phyloP scores from a whole-genome alignment of 2,888 invertebrate species.

The Drosophila cognata region DNA sequence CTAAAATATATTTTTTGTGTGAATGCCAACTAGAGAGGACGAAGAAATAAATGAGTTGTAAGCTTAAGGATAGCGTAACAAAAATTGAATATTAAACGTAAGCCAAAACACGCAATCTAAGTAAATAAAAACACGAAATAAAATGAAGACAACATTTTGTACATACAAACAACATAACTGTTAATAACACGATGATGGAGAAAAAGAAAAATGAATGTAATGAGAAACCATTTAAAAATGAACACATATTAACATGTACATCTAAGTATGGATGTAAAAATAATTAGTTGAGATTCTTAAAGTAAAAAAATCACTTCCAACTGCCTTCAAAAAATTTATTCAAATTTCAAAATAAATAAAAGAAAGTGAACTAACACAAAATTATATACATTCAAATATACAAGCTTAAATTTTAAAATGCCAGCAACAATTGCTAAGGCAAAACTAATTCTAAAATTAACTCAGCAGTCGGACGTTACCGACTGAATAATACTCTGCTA shows the following conservation, averaged over 20 bases:
- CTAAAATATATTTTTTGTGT: constrained; percentile 54
- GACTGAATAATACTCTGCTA: constrained; percentile 9
- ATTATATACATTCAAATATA: constrained; percentile 23
- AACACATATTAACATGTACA: constrained; percentile 34
- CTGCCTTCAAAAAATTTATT: constrained; percentile 61
- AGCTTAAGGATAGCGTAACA: constrained; percentile 34
- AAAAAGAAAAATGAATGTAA: background rate
- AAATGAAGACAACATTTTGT: constrained; percentile 1
- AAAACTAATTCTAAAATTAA: background rate
- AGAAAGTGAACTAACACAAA: constrained; percentile 3
- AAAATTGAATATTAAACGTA: constrained; percentile 52
- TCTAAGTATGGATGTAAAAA: constrained; percentile 12
- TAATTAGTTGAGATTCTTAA: constrained; percentile 43
- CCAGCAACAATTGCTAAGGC: constrained; percentile 14
- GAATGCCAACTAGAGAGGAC: constrained; percentile 29
- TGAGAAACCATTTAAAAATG: constrained; percentile 11
- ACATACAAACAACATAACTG: constrained; percentile 27
- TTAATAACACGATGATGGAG: constrained; percentile 23
- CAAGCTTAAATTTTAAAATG: constrained; percentile 17
- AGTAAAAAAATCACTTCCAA: constrained; percentile 53
- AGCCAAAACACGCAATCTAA: constrained; percentile 56
- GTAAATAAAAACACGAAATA: constrained; percentile 12
- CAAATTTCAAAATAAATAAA: constrained; percentile 21
- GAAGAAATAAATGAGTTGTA: constrained; percentile 31
- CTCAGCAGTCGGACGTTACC: background rate